Percentiles rank a stretch among this genome's conserved stretches.
These are phyloP conservation scores for Ophraella communa DNA, from an alignment of 2,888 invertebrate genomes.

Conservation along the genomic window DNA sequence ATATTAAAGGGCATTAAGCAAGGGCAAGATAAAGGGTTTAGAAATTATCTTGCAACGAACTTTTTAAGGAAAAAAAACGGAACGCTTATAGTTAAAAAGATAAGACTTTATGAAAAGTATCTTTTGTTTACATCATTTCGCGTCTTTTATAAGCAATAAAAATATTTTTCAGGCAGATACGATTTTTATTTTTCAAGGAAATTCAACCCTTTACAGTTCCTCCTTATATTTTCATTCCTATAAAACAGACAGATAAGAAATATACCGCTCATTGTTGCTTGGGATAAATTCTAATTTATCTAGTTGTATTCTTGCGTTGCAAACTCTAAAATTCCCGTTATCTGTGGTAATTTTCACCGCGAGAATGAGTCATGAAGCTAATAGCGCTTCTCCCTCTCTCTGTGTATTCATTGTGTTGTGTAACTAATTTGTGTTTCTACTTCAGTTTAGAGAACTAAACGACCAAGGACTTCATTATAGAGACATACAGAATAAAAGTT, in stretches of 20 bases:
- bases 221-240: not conserved
- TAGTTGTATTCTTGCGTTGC: constrained; percentile 19
- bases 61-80: too few relatives aligned
- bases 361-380: constrained; percentile 35
- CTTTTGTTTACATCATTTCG: not conserved
- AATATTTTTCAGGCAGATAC: not conserved
- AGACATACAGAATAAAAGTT: not conserved
- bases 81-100: too few relatives aligned
- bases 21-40: too few relatives aligned
- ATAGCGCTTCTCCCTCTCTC: constrained; percentile 11
- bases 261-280: constrained; percentile 17
- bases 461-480: constrained; percentile 15
- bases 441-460: constrained; percentile 16
- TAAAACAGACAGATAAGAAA: constrained; percentile 29
- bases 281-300: constrained; percentile 31
- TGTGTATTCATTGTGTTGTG: constrained; percentile 32
- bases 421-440: constrained; percentile 34
- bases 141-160: constrained; percentile 38
- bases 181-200: constrained; percentile 16
- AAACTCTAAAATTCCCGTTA: constrained; percentile 31
- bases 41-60: too few relatives aligned
- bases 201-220: constrained; percentile 22
- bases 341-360: constrained; percentile 33
- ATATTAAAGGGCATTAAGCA: too few relatives aligned
- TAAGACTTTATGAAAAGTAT: not conserved